Percentiles rank a stretch among this genome's conserved stretches.
Conservation (phyloP, 2,113 vertebrate genomes). For the Mesembrinibis cayennensis region DNA sequence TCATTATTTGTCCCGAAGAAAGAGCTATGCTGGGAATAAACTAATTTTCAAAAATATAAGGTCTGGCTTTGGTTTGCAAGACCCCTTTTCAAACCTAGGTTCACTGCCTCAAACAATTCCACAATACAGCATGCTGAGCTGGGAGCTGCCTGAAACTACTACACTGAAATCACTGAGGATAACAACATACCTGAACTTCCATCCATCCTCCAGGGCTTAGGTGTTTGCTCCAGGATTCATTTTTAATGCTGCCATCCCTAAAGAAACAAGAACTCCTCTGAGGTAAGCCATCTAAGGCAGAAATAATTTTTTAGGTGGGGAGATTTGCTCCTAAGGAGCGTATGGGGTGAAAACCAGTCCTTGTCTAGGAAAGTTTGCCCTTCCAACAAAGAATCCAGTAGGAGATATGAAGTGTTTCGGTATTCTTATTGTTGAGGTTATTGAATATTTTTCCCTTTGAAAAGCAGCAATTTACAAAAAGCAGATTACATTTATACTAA, state of each 20-base stretch:
- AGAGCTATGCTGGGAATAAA: not conserved
- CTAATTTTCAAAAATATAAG: not conserved
- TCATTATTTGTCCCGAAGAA: not conserved
- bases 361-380: not conserved
- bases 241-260: not conserved
- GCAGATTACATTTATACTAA: not conserved
- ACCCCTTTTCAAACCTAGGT: not conserved
- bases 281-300: not conserved
- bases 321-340: not conserved
- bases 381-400: not conserved
- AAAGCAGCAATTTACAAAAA: not conserved
- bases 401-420: not conserved
- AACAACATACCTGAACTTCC: not conserved
- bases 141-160: not conserved
- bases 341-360: not conserved
- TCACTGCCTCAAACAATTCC: not conserved
- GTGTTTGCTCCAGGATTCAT: not conserved
- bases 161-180: not conserved
- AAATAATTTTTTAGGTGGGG: not conserved
- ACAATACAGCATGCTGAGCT: not conserved
- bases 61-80: not conserved
- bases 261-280: not conserved
- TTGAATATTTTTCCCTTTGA: not conserved
- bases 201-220: not conserved
- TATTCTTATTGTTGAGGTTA: not conserved